Percentiles rank a stretch among this genome's conserved stretches.
Evolutionary conservation across 2,113 vertebrate genomes (phyloP).

Genomic region (Entosphenus tridentatus): DNA sequence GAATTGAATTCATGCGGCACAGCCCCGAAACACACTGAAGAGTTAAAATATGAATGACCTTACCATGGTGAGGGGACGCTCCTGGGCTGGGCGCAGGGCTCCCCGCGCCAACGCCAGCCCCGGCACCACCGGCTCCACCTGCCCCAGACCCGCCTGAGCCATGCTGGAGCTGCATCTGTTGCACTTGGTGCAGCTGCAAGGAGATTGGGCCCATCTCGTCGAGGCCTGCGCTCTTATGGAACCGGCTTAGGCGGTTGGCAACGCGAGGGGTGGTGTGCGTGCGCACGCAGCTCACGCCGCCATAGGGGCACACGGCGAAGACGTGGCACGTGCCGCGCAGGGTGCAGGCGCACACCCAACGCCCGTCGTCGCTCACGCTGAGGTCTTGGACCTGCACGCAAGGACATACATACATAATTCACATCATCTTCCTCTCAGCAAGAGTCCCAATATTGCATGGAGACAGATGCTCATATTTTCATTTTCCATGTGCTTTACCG

Average conservation of each 20-base stretch:
- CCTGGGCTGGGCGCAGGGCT: background rate
- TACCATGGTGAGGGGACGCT: background rate
- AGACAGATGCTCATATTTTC: no score
- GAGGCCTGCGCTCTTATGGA: slow-evolving; percentile 87
- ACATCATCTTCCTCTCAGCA: no score
- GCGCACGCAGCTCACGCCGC: slow-evolving; percentile 65
- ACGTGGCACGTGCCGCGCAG: slow-evolving; percentile 83
- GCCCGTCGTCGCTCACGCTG: slow-evolving; percentile 89
- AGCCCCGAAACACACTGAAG: background rate
- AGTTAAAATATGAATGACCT: background rate
- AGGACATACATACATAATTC: no score
- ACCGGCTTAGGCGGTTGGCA: slow-evolving; percentile 90
- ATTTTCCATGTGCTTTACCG: no score
- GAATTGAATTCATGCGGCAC: no score
- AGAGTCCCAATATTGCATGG: no score
- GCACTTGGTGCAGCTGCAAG: slow-evolving; percentile 25
- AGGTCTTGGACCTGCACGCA: slow-evolving; percentile 69
- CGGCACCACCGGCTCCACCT: background rate
- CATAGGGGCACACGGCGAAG: slow-evolving; percentile 82
- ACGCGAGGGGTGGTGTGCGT: slow-evolving; percentile 88
- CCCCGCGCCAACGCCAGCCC: background rate
- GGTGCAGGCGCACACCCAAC: slow-evolving; percentile 89
- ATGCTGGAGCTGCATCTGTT: background rate
- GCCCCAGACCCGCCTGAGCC: no score
- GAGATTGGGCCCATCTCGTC: slow-evolving; percentile 40